Evolutionary conservation across 1,140 invertebrate genomes (phyloP).

Genomic region (Drosophila nigromelanica): DNA sequence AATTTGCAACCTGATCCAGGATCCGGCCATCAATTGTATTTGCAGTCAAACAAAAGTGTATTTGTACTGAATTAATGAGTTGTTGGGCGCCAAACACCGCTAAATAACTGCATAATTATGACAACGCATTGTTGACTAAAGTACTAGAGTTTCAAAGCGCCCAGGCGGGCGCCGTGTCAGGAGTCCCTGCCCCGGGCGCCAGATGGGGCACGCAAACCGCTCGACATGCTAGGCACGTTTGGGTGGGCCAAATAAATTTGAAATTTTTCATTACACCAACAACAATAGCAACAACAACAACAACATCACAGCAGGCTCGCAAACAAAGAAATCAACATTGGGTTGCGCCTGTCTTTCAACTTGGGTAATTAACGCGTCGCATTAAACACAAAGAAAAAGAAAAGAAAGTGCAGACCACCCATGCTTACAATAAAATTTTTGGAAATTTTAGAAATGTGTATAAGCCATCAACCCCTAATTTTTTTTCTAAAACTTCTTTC

Average conservation of each 20-base stretch:
- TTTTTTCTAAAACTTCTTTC: too few relatives aligned
- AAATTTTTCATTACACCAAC: slow-evolving; percentile 39
- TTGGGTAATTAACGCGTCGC: slow-evolving; percentile 28
- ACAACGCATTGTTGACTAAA: background rate
- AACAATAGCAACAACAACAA: background rate
- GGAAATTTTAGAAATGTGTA: too few relatives aligned
- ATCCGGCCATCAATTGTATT: background rate
- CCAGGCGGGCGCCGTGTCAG: background rate
- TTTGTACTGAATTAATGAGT: too few relatives aligned
- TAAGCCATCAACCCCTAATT: too few relatives aligned
- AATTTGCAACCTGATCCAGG: background rate
- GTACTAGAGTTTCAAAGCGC: background rate
- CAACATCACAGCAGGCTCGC: background rate
- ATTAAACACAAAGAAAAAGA: background rate
- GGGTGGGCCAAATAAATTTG: slow-evolving; percentile 39
- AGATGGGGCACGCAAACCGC: background rate
- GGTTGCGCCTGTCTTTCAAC: slow-evolving; percentile 10
- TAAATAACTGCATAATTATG: slow-evolving; percentile 5
- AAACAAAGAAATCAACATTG: slow-evolving; percentile 37
- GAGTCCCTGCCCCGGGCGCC: background rate
- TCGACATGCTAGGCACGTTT: slow-evolving; percentile 34
- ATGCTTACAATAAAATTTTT: too few relatives aligned
- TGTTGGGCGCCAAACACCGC: too few relatives aligned
- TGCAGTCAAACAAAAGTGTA: background rate
- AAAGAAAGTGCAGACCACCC: background rate